A percentile compares a stretch with the other conserved stretches of the same genome.
Evolutionary conservation across 2,888 invertebrate species (phyloP).

Genomic region (Aquatica leii): DNA sequence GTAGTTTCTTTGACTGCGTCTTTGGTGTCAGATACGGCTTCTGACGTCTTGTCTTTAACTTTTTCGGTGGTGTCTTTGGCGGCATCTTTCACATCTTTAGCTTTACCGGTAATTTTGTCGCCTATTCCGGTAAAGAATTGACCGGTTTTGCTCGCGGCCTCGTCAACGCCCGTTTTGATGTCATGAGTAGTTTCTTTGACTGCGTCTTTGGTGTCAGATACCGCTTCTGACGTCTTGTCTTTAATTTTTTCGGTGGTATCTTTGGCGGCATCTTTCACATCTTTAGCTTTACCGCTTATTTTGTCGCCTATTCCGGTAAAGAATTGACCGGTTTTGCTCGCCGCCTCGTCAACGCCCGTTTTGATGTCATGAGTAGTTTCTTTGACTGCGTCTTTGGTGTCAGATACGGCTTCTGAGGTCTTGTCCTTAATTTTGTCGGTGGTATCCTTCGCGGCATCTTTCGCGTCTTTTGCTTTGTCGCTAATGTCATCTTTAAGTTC

Average conservation of each 20-base stretch:
- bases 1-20: slow-evolving; percentile 25
- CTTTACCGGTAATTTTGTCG: slow-evolving; percentile 31
- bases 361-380: slow-evolving; percentile 19
- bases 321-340: slow-evolving; percentile 31
- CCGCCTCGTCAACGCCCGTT: slow-evolving; percentile 24
- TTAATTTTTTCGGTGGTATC: neutral
- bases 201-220: slow-evolving; percentile 9
- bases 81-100: slow-evolving; percentile 21
- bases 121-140: slow-evolving; percentile 38
- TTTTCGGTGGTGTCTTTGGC: slow-evolving; percentile 16
- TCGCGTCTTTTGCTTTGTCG: slow-evolving; percentile 25
- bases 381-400: slow-evolving; percentile 12
- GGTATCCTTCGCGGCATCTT: neutral
- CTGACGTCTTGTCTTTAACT: slow-evolving; percentile 6
- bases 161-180: neutral
- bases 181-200: neutral
- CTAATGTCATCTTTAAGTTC: slow-evolving; percentile 41
- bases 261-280: slow-evolving; percentile 8
- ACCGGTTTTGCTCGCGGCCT: slow-evolving; percentile 36
- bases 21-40: neutral
- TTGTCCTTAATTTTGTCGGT: slow-evolving; percentile 15
- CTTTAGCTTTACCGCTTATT: slow-evolving; percentile 26
- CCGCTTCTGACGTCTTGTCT: neutral
- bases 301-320: slow-evolving; percentile 33
- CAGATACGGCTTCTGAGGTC: neutral